Evolutionary conservation across 2,113 vertebrate species (phyloP).

Genomic region (Prochilodus magdalenae): DNA sequence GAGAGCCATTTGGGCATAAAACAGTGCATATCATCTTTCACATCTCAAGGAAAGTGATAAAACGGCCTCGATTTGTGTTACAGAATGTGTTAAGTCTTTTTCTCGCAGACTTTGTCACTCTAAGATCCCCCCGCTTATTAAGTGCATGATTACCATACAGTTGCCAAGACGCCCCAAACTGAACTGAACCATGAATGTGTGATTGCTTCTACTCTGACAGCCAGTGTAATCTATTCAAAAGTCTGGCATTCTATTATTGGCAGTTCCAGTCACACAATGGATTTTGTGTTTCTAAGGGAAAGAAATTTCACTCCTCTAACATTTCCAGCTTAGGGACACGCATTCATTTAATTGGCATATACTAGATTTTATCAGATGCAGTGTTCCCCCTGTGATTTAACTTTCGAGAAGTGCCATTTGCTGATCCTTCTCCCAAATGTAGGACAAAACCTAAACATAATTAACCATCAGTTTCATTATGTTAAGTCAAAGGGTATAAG

Average conservation of each 20-base stretch:
- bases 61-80: neutral
- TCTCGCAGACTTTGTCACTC: slow-evolving; percentile 13
- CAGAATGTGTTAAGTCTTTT: slow-evolving; percentile 11
- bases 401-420: neutral
- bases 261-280: slow-evolving; percentile 47
- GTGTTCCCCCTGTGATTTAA: neutral
- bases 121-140: slow-evolving; percentile 58
- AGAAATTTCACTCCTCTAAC: slow-evolving; percentile 28
- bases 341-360: neutral
- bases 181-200: slow-evolving; percentile 65
- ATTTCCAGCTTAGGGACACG: slow-evolving; percentile 19
- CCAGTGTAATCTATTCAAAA: slow-evolving; percentile 60
- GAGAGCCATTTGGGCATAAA: slow-evolving; percentile 5
- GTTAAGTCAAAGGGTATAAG: neutral
- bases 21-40: slow-evolving; percentile 7
- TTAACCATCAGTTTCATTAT: neutral
- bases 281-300: slow-evolving; percentile 46
- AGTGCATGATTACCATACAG: slow-evolving; percentile 68
- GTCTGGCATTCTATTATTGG: slow-evolving; percentile 58
- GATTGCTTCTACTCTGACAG: slow-evolving; percentile 66
- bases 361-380: neutral
- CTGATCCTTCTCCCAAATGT: neutral
- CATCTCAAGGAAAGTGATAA: slow-evolving; percentile 23
- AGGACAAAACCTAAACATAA: neutral
- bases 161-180: slow-evolving; percentile 62